These are phyloP conservation scores for Drosophila melanosoma DNA, from an alignment of 2,888 invertebrate genomes.

Conservation along the genomic window DNA sequence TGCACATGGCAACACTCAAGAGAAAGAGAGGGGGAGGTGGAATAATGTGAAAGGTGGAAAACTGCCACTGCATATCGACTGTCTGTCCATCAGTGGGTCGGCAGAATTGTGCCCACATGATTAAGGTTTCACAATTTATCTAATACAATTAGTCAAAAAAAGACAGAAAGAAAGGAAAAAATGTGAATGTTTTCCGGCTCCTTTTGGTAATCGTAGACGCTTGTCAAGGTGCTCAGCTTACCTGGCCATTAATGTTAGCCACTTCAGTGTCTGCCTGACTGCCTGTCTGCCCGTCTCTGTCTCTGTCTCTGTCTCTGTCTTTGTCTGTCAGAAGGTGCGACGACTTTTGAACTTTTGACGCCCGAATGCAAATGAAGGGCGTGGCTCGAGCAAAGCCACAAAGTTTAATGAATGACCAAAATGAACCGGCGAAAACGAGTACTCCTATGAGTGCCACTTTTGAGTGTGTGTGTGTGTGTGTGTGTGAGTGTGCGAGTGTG, in stretches of 20 bases:
- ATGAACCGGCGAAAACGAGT: conserved; percentile 15
- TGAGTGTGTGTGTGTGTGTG: background rate
- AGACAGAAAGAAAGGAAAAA: background rate
- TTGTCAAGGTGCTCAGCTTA: conserved; percentile 45
- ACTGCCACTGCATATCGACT: background rate
- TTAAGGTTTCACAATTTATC: conserved; percentile 81
- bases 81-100: conserved; percentile 15
- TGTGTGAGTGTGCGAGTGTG: background rate
- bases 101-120: conserved; percentile 69
- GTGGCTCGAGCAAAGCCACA: conserved; percentile 55
- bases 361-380: conserved; percentile 52
- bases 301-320: conserved; percentile 7
- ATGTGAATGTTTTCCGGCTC: conserved; percentile 7
- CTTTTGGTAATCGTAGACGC: conserved; percentile 72
- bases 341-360: conserved; percentile 75
- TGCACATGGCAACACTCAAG: conserved; percentile 52
- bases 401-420: conserved; percentile 63
- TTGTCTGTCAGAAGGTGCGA: conserved; percentile 59
- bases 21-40: background rate
- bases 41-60: background rate
- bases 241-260: conserved; percentile 53
- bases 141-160: conserved; percentile 79
- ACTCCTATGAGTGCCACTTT: background rate
- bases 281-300: no score
- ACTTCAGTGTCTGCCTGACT: conserved; percentile 26